Evolutionary conservation across 2,888 invertebrate species (phyloP).

Genomic region (Petrolisthes manimaculis): DNA sequence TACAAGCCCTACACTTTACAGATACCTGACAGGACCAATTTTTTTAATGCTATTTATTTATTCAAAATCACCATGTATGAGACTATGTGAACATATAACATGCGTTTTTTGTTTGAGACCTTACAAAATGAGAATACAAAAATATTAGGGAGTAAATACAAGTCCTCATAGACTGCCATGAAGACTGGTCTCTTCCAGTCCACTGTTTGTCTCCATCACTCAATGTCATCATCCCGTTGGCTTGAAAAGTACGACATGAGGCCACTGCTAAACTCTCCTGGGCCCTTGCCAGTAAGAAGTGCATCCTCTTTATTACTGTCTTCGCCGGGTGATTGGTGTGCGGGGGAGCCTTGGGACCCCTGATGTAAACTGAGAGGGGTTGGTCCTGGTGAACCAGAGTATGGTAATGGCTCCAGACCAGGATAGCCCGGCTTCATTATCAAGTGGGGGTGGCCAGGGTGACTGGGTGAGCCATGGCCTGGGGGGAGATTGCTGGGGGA

Average conservation of each 20-base stretch:
- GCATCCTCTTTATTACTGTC: constrained; percentile 52
- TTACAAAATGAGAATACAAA: constrained; percentile 64
- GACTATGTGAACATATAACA: constrained; percentile 51
- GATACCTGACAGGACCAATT: constrained; percentile 40
- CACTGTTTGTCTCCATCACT: constrained; percentile 68
- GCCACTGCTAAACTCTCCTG: constrained; percentile 73
- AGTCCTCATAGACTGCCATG: constrained; percentile 49
- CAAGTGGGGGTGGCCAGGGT: constrained; percentile 62
- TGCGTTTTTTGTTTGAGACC: constrained; percentile 50
- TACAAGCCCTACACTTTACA: constrained; percentile 24
- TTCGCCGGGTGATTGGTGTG: constrained; percentile 49
- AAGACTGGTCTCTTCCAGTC: constrained; percentile 35
- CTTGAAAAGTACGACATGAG: constrained; percentile 93
- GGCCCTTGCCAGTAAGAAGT: constrained; percentile 49
- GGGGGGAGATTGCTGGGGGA: constrained; percentile 46
- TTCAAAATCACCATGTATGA: constrained; percentile 39
- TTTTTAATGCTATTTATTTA: constrained; percentile 23
- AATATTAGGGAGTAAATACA: constrained; percentile 63
- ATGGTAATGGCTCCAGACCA: constrained; percentile 62
- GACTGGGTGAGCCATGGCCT: constrained; percentile 61
- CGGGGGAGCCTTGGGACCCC: constrained; percentile 58
- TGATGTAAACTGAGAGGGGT: constrained; percentile 50
- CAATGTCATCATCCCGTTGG: constrained; percentile 88
- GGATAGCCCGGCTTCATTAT: constrained; percentile 62
- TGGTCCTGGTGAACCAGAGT: constrained; percentile 58